Base-by-base conservation (phyloP, 2,797 vertebrate species). In the Hozukius guyotensis region DNA sequence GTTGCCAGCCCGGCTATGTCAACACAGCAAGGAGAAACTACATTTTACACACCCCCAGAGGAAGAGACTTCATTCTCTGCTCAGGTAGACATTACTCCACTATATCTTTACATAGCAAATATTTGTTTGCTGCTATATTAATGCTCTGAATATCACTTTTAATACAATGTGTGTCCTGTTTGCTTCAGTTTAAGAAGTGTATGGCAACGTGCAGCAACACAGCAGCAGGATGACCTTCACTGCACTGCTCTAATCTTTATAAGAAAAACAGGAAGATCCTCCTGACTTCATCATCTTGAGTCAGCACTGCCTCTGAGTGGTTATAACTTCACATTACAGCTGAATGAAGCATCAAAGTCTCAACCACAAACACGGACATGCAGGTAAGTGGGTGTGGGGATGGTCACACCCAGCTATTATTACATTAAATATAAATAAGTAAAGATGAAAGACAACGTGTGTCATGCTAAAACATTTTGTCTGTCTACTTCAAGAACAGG, bases 251-350 rank as follows among this genome's bases (percentile, higher is more conserved):
- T 49, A 13, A 24, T 38, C 36, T 63, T 52, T 8, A 2, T 12
- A 7, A 59, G 4, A 42, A 53, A 20, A 36, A 52, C 53, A 78
- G 11, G 27, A 52, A 42, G 55, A 13, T 24, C 65, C 3, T 27
- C 20, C 60, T 2, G 2, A 2, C 10, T 25, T n/a, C 13, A 4
- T 25, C 18, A 20, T 7, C 4, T 11, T 36, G 31, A 42, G 20
- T 4, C 78, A 67, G 14, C 60, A 32, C 70, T 80, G 76, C 83
- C 87, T 52, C 76, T 57, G 1, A 25, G 71, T 88, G 87, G 84
- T 22, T 42, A 11, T 2, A 31, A 25, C 22, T 57, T 56, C 10
- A 34, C 55, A 82, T 73, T 75, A 65, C 87, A 88, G 31, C 60
- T 42, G 31, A n/a, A n/a, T 6, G 22, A 38, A 22, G 18, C n/a